A percentile compares a stretch with the other conserved stretches of the same genome.
phyloP scores from a whole-genome alignment of 2,113 vertebrate genomes.

The Strix aluco region DNA sequence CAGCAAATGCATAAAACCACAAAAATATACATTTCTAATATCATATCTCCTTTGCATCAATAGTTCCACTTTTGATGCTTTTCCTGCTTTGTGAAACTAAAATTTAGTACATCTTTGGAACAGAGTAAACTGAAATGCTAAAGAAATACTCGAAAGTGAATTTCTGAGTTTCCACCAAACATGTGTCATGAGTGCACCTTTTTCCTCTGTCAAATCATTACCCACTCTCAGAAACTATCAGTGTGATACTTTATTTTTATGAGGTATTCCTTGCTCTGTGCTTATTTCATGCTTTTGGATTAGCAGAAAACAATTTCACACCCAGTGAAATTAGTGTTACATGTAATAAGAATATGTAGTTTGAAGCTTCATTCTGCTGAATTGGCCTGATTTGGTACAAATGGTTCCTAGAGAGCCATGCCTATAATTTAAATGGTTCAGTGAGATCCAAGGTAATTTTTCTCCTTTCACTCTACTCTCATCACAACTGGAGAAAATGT shows the following conservation, averaged over 20 bases:
- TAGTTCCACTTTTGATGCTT: neutral
- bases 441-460: neutral
- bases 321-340: neutral
- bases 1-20: neutral
- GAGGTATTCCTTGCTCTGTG: neutral
- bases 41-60: neutral
- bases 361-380: neutral
- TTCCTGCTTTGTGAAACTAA: neutral
- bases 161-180: neutral
- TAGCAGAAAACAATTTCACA: slow-evolving; percentile 14
- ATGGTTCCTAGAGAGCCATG: neutral
- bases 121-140: neutral
- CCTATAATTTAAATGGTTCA: neutral
- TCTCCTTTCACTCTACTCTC: neutral
- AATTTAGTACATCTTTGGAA: neutral
- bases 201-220: neutral
- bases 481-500: neutral
- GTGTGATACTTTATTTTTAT: neutral
- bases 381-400: neutral
- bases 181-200: neutral
- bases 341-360: neutral
- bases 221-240: neutral
- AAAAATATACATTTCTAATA: neutral
- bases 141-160: neutral
- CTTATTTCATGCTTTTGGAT: slow-evolving; percentile 10